phyloP scores from a whole-genome alignment of 2,797 vertebrate genomes.

The Gambusia yucatana region DNA sequence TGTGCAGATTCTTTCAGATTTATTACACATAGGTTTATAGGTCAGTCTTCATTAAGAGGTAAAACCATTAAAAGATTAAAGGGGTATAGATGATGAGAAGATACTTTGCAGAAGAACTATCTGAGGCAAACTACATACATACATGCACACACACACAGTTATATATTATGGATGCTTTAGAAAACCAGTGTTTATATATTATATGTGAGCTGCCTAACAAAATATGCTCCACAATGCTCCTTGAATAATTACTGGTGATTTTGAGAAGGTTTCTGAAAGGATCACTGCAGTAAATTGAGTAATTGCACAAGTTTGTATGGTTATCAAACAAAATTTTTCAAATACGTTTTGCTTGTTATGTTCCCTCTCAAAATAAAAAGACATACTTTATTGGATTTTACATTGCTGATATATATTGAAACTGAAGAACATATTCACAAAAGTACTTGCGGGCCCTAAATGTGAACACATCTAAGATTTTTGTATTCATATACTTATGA shows the following conservation, averaged over 20 bases:
- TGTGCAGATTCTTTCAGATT: constrained; percentile 54
- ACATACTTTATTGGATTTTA: constrained; percentile 6
- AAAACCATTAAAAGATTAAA: constrained; percentile 69
- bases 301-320: constrained; percentile 24
- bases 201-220: background rate
- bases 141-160: too few relatives aligned
- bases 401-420: background rate
- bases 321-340: constrained; percentile 40
- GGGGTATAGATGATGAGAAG: constrained; percentile 50
- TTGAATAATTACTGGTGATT: constrained; percentile 9
- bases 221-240: background rate
- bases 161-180: too few relatives aligned
- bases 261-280: constrained; percentile 53
- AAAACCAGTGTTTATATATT: background rate
- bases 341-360: constrained; percentile 43
- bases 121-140: background rate
- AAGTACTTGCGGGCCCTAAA: background rate
- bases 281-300: constrained; percentile 57
- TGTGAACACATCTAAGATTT: background rate
- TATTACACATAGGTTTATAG: constrained; percentile 56
- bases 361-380: constrained; percentile 21
- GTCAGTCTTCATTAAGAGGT: constrained; percentile 74
- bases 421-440: background rate
- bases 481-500: background rate
- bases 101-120: constrained; percentile 33